phyloP scores from a whole-genome alignment of 2,888 invertebrate species.

The Oscheius sp. region DNA sequence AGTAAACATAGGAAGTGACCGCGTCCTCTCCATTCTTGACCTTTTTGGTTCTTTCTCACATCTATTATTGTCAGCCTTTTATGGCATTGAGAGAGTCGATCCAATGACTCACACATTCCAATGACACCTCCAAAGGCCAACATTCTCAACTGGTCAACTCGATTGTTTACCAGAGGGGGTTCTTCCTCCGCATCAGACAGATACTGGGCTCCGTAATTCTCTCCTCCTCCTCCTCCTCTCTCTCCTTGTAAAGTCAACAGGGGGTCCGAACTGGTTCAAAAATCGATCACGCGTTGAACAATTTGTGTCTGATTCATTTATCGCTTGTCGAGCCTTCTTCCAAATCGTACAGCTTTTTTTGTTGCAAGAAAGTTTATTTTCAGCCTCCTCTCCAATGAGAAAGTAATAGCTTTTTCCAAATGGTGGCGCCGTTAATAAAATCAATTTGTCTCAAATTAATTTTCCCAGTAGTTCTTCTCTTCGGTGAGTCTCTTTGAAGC shows the following conservation, averaged over 20 bases:
- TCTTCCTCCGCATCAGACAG: not conserved
- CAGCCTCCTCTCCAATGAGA: not conserved
- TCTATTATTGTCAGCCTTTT: not conserved
- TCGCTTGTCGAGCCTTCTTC: too few relatives aligned
- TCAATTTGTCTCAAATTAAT: constrained; percentile 1
- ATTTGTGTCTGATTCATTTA: constrained; percentile 26
- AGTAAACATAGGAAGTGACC: constrained; percentile 4
- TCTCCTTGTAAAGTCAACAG: not conserved
- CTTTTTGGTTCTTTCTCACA: not conserved
- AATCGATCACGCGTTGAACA: constrained; percentile 21
- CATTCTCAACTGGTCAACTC: too few relatives aligned
- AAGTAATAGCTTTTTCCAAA: not conserved
- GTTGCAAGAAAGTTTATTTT: not conserved
- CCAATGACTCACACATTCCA: too few relatives aligned
- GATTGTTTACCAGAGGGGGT: too few relatives aligned
- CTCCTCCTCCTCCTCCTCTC: not conserved
- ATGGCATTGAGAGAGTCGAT: too few relatives aligned
- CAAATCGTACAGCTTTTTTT: not conserved
- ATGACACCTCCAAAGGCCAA: too few relatives aligned
- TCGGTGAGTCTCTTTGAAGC: constrained; percentile 8
- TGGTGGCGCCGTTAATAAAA: constrained; percentile 21
- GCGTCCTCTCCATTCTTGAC: not conserved
- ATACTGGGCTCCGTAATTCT: not conserved
- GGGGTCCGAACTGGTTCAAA: constrained; percentile 20
- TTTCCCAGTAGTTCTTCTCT: constrained; percentile 10